phyloP scores from a whole-genome alignment of 2,888 invertebrate genomes.

The Pseudolycoriella hygida region DNA sequence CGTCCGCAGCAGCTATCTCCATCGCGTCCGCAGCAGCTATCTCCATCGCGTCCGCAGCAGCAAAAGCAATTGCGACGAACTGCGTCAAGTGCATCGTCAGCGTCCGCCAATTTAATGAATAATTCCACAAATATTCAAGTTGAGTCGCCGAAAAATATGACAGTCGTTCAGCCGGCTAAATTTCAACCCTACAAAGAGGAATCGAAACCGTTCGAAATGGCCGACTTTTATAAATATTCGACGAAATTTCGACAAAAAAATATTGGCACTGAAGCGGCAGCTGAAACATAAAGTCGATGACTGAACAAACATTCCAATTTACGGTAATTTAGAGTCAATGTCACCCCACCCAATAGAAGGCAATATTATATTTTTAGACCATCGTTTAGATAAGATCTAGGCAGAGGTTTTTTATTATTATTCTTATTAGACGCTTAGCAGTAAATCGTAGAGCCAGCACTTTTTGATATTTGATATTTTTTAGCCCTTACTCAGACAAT shows the following conservation, averaged over 20 bases:
- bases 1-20: not conserved
- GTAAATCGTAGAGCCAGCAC: too few relatives aligned
- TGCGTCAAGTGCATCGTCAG: not conserved
- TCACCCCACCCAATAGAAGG: too few relatives aligned
- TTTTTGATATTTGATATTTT: too few relatives aligned
- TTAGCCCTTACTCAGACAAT: too few relatives aligned
- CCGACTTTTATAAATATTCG: conserved; percentile 95
- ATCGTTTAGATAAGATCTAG: too few relatives aligned
- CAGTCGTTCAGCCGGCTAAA: conserved; percentile 71
- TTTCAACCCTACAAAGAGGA: conserved; percentile 86
- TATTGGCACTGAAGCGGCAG: too few relatives aligned
- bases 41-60: conserved; percentile 2
- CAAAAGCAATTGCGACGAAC: conserved; percentile 2
- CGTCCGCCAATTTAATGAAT: not conserved
- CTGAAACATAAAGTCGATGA: too few relatives aligned
- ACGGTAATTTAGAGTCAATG: too few relatives aligned
- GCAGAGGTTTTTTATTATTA: too few relatives aligned
- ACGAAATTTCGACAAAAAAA: conserved; percentile 68
- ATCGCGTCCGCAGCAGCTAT: not conserved
- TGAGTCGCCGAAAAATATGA: conserved; percentile 63
- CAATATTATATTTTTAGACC: too few relatives aligned
- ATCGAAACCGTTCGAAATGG: conserved; percentile 94
- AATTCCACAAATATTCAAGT: not conserved
- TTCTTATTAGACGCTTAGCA: too few relatives aligned
- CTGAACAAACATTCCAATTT: too few relatives aligned